phyloP scores from a whole-genome alignment of 2,797 vertebrate genomes.

The Gadopsis bispinosus region DNA sequence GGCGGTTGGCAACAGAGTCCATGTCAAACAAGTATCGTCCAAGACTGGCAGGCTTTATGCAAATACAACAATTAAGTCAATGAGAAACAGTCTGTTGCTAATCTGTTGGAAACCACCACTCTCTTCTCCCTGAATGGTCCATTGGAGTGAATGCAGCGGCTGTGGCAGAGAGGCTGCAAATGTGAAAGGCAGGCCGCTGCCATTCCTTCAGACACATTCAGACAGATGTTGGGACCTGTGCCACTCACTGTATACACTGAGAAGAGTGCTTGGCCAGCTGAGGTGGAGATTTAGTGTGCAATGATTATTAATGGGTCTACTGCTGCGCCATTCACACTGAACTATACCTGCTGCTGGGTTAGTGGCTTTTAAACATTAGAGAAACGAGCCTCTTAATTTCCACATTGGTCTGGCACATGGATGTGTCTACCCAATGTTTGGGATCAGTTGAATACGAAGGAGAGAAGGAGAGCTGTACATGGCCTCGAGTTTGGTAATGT shows the following conservation, averaged over 20 bases:
- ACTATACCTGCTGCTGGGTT: conserved; percentile 73
- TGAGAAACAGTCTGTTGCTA: conserved; percentile 82
- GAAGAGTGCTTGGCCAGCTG: conserved; percentile 59
- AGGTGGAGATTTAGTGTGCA: conserved; percentile 66
- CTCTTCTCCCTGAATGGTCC: conserved; percentile 70
- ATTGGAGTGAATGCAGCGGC: conserved; percentile 69
- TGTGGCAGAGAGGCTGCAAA: conserved; percentile 64
- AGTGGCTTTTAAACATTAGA: conserved; percentile 72
- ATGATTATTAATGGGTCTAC: conserved; percentile 70
- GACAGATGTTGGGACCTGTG: conserved; percentile 80
- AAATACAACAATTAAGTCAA: conserved; percentile 81
- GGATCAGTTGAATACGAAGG: conserved; percentile 49
- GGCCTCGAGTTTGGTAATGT: conserved; percentile 59
- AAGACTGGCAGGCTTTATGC: conserved; percentile 77
- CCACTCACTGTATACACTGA: conserved; percentile 66
- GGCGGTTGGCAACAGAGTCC: conserved; percentile 63
- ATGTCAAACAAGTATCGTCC: conserved; percentile 73
- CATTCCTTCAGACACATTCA: conserved; percentile 66
- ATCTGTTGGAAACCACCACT: conserved; percentile 81
- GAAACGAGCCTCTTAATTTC: conserved; percentile 70
- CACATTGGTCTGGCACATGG: conserved; percentile 75
- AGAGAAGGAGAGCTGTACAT: conserved; percentile 39
- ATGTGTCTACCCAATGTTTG: conserved; percentile 64
- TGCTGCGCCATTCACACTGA: conserved; percentile 62
- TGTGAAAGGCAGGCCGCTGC: conserved; percentile 63